Base-by-base conservation (phyloP, 2,113 vertebrate species). In the Vidua chalybeata region DNA sequence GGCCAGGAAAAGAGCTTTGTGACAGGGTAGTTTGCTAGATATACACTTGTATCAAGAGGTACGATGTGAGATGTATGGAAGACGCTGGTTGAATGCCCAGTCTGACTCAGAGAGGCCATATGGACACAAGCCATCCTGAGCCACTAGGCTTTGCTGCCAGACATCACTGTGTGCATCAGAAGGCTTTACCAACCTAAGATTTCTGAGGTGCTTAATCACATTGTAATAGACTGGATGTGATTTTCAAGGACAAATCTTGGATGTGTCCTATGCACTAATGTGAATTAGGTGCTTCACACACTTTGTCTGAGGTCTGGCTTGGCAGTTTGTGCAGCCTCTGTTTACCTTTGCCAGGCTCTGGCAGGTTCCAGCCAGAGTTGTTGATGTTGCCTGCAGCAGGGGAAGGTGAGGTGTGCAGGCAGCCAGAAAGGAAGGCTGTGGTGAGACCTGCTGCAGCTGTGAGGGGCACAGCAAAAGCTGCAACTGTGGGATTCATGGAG, bases 41-140 rank as follows among this genome's bases (percentile, higher is more conserved):
- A 20, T 3, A 23, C 35, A 9, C 4, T 28, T 52, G 6, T 67
- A 35, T 17, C 23, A 55, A 64, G 58, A 67, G 5, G 21, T 55
- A 39, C 1, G 7, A 59, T 4, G 16, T 51, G 59, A 67, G 68
- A 51, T 27, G 39, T 13, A 13, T 1, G 58, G 67, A 45, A 73
- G 13, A 55, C 2, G 4, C 15, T 51, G 18, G 27, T 48, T 0
- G 2, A 64, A 69, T 24, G 23, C 10, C 14, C 2, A 1, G 2
- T 67, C 37, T 59, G 51, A 71, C 59, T 10, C 45, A 75, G 64
- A 84, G 33, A 68, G 19, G 2, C 20, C 12, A 35, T 9, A 8
- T 17, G 48, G 28, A 11, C 30, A 31, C 16, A 68, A 75, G 3
- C 8, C 52, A 55, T 22, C 2, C 28, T 66, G 41, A 80, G 58